phyloP scores from a whole-genome alignment of 2,113 vertebrate species.

The Empidonax traillii region DNA sequence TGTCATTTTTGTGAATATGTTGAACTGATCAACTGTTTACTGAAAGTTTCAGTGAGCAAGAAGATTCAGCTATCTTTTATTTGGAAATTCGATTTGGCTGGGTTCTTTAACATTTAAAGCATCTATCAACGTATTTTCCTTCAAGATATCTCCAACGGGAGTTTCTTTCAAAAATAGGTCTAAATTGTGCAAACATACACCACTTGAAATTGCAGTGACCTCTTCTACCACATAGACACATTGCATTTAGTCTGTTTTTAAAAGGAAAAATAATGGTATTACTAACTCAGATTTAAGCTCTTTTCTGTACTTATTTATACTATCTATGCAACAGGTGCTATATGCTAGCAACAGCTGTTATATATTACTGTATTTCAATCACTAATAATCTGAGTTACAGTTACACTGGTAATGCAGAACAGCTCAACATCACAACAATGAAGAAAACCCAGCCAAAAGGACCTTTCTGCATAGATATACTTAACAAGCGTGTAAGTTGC shows the following conservation, averaged over 20 bases:
- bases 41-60: neutral
- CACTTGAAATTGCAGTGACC: neutral
- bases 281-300: neutral
- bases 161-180: neutral
- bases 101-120: neutral
- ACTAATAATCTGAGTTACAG: neutral
- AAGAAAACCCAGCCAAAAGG: neutral
- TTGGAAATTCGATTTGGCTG: neutral
- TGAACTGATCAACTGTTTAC: neutral
- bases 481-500: neutral
- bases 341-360: neutral
- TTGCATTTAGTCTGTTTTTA: neutral
- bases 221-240: neutral
- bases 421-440: neutral
- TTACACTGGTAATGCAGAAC: neutral
- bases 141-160: neutral
- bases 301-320: neutral
- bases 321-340: neutral
- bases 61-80: neutral
- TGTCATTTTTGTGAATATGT: neutral
- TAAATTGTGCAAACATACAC: neutral
- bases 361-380: neutral
- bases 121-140: neutral
- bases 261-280: neutral
- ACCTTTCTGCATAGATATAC: neutral